Conservation (phyloP, 1,140 invertebrate species). For the Archegozetes longisetosus region DNA sequence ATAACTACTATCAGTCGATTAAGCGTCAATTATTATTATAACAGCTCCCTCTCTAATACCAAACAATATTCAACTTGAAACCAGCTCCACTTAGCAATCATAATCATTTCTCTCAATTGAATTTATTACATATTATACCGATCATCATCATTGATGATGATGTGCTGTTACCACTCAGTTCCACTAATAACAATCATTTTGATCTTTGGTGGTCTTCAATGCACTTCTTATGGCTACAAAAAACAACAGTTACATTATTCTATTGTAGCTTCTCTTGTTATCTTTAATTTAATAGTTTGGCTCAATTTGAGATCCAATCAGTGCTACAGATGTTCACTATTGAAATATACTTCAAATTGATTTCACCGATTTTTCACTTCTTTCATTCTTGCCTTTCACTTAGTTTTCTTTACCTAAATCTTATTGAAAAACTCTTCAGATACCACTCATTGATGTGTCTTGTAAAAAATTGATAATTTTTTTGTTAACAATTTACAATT, state of each 20-base stretch:
- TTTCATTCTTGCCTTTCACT: no score
- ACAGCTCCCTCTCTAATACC: background rate
- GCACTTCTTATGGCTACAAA: background rate
- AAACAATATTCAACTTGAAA: background rate
- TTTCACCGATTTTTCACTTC: no score
- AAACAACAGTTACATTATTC: background rate
- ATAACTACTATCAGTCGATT: background rate
- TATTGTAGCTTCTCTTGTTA: no score
- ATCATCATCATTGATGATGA: background rate
- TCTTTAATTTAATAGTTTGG: no score
- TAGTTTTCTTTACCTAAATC: no score
- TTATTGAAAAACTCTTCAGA: no score
- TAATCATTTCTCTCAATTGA: background rate
- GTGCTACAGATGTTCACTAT: no score
- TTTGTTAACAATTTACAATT: no score
- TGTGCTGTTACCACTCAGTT: background rate
- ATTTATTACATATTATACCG: background rate
- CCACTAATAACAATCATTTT: background rate
- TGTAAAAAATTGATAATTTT: no score
- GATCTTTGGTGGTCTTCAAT: background rate
- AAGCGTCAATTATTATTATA: background rate
- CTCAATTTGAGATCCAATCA: no score
- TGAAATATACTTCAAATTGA: no score
- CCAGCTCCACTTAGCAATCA: background rate
- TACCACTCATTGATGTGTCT: no score